Evolutionary conservation across 2,113 vertebrate genomes (phyloP), one percentile per base, ranked within the genome.

Genomic region (Oenanthe melanoleuca): DNA sequence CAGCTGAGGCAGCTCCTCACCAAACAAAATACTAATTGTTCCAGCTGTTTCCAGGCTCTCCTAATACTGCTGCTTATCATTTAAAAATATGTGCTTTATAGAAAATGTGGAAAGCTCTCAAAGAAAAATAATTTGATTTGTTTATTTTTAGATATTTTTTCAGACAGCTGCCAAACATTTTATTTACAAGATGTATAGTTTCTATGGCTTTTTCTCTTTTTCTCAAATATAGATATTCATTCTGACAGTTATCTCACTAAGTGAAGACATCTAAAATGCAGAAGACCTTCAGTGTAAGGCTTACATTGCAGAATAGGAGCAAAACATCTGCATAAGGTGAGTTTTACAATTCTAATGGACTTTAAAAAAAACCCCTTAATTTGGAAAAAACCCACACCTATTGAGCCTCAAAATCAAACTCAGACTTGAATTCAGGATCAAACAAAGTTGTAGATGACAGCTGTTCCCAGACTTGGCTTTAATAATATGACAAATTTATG

Each of bases 1-100:
- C 83, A 91, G 86, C 93, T 83, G 93, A 86, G 72, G 50, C 5
- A 0, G 67, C 80, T 96, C 67, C 65, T 75, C 80, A 73, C 65
- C 59, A 73, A 80, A 70, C 53, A 83, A 89, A 92, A 74, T 64
- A 60, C 56, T 67, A 25, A 91, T 75, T 2, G 3, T 72, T 90
- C 74, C 87, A 86, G 88, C 93, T 93, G 61, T 94, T 94, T 93
- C 67, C 78, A 87, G 70, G 56, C 67, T 84, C 67, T 92, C 37
- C 92, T 63, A 94, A 66, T 59, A 63, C 56, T 89, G 53, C 71
- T 91, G 88, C 71, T 71, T 67, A 45, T 49, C 37, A 42, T 40
- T 56, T 16, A 71, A 67, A 89, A 91, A n/a, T 34, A 31, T 0
- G 64, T 33, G 63, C 45, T 81, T 67, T 31, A 20, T 33, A 92